Conservation (phyloP, 2,797 vertebrate species). For the Helostoma temminkii region DNA sequence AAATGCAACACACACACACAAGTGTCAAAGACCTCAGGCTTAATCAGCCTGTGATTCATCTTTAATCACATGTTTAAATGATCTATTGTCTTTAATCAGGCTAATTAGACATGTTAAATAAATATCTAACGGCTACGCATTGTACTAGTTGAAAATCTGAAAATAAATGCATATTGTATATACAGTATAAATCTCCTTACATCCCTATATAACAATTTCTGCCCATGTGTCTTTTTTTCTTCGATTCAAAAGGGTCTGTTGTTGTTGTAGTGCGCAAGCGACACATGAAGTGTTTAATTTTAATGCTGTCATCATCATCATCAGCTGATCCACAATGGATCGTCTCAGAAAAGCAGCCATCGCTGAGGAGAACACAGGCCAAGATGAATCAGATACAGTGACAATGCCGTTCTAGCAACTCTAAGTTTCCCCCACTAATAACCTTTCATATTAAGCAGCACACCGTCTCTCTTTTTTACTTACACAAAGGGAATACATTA, state of each 20-base stretch:
- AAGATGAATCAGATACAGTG: background rate
- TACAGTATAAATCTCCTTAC: background rate
- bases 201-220: too few species aligned
- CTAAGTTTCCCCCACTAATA: too few species aligned
- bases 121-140: background rate
- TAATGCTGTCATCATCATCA: background rate
- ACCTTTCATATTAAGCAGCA: background rate
- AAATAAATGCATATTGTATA: background rate
- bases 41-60: conserved; percentile 21
- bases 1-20: conserved; percentile 17
- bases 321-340: background rate
- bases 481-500: background rate
- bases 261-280: too few species aligned
- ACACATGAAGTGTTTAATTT: too few species aligned
- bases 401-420: background rate
- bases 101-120: background rate
- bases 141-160: background rate
- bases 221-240: too few species aligned
- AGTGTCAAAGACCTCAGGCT: background rate
- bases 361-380: background rate
- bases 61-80: conserved; percentile 4
- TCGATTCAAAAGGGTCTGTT: too few species aligned
- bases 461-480: background rate
- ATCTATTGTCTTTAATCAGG: background rate
- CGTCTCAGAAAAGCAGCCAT: background rate